Percentiles rank a stretch among this genome's conserved stretches.
Conservation (phyloP, 2,888 invertebrate species). For the Shargacucullia verbasci region DNA sequence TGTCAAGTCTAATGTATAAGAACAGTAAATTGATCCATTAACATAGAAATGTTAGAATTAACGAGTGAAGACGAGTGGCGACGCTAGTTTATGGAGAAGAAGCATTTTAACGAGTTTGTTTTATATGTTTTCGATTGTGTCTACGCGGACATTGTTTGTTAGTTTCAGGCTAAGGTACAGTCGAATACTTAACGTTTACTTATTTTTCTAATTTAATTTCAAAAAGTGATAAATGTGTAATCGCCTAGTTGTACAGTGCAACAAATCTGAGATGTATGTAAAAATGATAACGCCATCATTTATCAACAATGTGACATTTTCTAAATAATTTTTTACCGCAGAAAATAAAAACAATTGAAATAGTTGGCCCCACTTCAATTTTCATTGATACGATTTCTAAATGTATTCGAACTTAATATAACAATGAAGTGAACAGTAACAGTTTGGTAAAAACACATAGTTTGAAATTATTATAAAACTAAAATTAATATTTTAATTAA, state of each 20-base stretch:
- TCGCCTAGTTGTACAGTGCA: too few species aligned
- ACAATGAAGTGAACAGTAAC: too few species aligned
- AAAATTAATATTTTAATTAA: too few species aligned
- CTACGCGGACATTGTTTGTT: conserved; percentile 21
- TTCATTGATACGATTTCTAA: conserved; percentile 1
- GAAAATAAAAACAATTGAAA: not conserved
- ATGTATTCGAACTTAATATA: not conserved
- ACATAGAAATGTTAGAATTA: conserved; percentile 26
- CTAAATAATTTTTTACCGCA: not conserved
- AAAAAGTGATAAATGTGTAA: too few species aligned
- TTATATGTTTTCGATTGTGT: conserved; percentile 33
- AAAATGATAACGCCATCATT: too few species aligned
- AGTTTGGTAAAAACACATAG: too few species aligned
- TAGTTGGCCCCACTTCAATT: conserved; percentile 9
- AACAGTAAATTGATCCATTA: conserved; percentile 36
- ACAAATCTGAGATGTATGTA: too few species aligned
- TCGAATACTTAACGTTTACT: conserved; percentile 2
- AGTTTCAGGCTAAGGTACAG: conserved; percentile 8
- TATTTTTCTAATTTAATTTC: not conserved
- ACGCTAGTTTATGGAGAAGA: conserved; percentile 41
- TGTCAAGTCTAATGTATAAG: conserved; percentile 10
- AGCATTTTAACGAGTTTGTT: conserved; percentile 48
- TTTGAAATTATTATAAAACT: too few species aligned
- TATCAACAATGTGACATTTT: too few species aligned
- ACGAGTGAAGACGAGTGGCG: conserved; percentile 13